Conservation (phyloP, 1,140 invertebrate species). For the Diachasma alloeum region DNA sequence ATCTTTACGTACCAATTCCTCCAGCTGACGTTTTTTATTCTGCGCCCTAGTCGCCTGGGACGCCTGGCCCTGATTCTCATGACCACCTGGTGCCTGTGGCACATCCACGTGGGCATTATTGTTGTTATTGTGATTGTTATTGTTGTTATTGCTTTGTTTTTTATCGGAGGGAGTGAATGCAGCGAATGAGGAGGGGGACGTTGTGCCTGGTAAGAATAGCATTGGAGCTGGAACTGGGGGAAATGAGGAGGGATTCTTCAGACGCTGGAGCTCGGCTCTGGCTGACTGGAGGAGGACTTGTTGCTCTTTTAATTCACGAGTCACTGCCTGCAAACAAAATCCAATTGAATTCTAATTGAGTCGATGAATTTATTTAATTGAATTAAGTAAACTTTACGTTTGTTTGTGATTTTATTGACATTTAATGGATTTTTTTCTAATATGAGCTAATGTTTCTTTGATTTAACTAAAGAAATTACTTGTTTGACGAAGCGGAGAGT, state of each 20-base stretch:
- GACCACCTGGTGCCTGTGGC: neutral
- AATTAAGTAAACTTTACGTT: no score
- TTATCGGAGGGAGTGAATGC: constrained; percentile 37
- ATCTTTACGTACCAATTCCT: constrained; percentile 58
- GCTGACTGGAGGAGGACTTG: constrained; percentile 49
- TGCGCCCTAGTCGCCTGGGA: neutral
- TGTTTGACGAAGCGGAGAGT: no score
- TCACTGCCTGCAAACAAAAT: constrained; percentile 45
- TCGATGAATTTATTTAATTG: no score
- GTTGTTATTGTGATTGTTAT: constrained; percentile 19
- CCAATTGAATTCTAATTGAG: neutral
- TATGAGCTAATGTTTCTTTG: no score
- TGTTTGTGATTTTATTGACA: no score
- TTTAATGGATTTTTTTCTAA: no score
- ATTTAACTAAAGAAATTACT: no score
- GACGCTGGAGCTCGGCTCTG: constrained; percentile 52
- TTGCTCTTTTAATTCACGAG: constrained; percentile 57
- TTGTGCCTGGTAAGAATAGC: constrained; percentile 35
- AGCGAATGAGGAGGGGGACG: constrained; percentile 37
- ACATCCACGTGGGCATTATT: constrained; percentile 7
- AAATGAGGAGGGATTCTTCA: constrained; percentile 47
- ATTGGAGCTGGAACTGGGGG: constrained; percentile 22
- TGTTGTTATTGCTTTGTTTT: constrained; percentile 36
- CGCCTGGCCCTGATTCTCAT: neutral
- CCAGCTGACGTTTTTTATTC: constrained; percentile 51